Evolutionary conservation across 2,113 vertebrate species (phyloP).

Genomic region (Pseudorasbora parva): DNA sequence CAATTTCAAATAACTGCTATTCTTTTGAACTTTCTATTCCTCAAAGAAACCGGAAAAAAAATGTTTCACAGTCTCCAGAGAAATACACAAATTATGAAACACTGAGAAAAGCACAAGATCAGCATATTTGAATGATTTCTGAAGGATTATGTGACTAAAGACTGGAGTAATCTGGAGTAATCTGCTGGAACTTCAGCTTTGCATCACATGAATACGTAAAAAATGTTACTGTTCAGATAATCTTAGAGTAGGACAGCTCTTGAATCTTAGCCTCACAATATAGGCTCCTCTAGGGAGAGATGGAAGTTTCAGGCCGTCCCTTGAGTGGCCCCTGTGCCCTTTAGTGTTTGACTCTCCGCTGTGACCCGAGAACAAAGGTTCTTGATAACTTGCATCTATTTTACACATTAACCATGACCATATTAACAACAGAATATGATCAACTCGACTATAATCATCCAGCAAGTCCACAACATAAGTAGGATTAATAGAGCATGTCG

Average conservation of each 20-base stretch:
- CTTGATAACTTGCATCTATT: background rate
- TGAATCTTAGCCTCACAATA: background rate
- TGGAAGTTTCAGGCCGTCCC: background rate
- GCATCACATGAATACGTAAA: too few species aligned
- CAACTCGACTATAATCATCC: conserved; percentile 18
- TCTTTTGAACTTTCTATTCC: background rate
- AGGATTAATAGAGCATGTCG: conserved; percentile 46
- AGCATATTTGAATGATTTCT: background rate
- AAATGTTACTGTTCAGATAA: background rate
- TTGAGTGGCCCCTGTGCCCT: background rate
- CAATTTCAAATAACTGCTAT: background rate
- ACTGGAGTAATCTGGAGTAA: too few species aligned
- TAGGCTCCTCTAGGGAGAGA: background rate
- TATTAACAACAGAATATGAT: conserved; percentile 20
- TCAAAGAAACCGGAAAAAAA: background rate
- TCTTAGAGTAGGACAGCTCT: background rate
- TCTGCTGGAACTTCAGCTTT: too few species aligned
- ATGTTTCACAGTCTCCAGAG: too few species aligned
- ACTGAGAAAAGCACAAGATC: background rate
- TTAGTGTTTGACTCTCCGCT: background rate
- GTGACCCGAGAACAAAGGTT: background rate
- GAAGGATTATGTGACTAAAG: background rate
- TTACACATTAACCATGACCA: background rate
- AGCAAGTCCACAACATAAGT: conserved; percentile 21
- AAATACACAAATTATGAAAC: too few species aligned